Base-by-base conservation (phyloP, 1,140 invertebrate species). In the Conopomorpha cramerella region DNA sequence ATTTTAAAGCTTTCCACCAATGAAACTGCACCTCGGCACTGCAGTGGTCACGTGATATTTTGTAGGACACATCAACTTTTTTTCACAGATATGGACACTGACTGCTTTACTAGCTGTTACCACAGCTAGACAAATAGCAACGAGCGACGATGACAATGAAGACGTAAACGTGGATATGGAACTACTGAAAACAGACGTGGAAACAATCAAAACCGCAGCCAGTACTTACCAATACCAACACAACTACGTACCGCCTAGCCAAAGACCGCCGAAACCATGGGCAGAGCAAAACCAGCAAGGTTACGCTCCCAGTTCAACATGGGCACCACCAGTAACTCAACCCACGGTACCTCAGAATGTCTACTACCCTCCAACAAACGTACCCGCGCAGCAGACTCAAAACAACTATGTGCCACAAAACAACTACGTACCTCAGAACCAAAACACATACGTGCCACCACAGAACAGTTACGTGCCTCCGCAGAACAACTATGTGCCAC, bases 81-180 rank as follows among this genome's bases (percentile, higher is more conserved):
- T 43, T 49, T 48, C 39, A 12, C 59, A 74, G 70, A 32, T 71
- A 13, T 45, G 45, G 34, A 43, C 65, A 43, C 40, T 63, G 27
- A 32, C 58, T 16, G 41, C 51, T 44, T 36, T 67, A 19, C 43
- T 70, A 41, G 66, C 63, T 15, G 30, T 70, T 31, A 35, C 65
- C 6, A 30, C 56, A 30, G 65, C 57, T 8, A 52, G 55, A 39
- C 49, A 64, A 10, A 30, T 34, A 8, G 39, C 10, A 23, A 6
- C 19, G 10, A 53, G 14, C 8, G 32, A 39, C 42, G 32, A 41
- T n/a, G 1, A 7, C 3, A 26, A 48, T 13, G 49, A 53, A 15
- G 58, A 70, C 32, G 46, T 49, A 12, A 37, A 51, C 41, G 51
- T 50, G 1, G 47, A 43, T 8, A 26, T n/a, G 27, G 7, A 7